Evolutionary conservation across 2,113 vertebrate species (phyloP), one percentile per base, ranked within the genome.

Genomic region (Vidua macroura): DNA sequence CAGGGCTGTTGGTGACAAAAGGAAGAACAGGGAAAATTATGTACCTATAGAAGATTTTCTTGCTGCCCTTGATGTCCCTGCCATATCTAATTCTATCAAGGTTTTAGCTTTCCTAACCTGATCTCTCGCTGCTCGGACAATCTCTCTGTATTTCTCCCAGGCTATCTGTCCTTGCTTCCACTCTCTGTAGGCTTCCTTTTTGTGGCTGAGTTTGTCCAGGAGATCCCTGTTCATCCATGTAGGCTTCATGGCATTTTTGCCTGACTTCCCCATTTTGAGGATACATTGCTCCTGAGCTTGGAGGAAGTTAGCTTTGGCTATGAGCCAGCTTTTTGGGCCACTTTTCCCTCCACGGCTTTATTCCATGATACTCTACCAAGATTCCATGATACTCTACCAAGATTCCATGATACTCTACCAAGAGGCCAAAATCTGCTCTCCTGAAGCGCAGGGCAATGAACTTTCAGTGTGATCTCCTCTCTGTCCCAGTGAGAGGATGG

Each of bases 1-100:
- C 43, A 48, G 79, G 35, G 63, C 0, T 43, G 22, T 4, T 1
- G 0, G 7, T 31, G 55, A 27, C 1, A 62, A 56, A 90, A 55
- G 12, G 41, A 76, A 37, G 8, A 76, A 19, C 4, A 41, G 48
- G 31, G 31, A 28, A 37, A 77, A 33, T 33, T 9, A 35, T 5
- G 1, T 2, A 62, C 21, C 69, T 35, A 9, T 1, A 49, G 11
- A 55, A 49, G 31, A 13, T 28, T 37, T 69, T 33, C 48, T 33
- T 43, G 25, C 79, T 69, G 49, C 25, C 27, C 63, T 33, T 43
- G 31, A 49, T 43, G 63, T 33, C 31, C 35, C 35, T 63, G 31
- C 10, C 35, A 31, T 41, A 62, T 13, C 48, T 41, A 55, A 43
- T 33, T 77, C n/a, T 24, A 11, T 8, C 56, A 63, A 18, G 48